phyloP scores from a whole-genome alignment of 2,888 invertebrate species.

The Acleris cristana region DNA sequence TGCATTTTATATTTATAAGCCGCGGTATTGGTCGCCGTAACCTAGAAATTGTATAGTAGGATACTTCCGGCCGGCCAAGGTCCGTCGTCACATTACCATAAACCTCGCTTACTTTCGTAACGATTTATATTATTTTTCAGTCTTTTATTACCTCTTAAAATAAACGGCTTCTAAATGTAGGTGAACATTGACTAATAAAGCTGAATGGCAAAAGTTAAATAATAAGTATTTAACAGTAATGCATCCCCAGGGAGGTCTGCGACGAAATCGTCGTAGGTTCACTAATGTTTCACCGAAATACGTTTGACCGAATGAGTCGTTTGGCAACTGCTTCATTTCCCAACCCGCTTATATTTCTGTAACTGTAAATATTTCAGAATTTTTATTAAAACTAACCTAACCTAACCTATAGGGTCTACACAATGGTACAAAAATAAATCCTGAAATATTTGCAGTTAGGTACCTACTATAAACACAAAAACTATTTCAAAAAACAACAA shows the following conservation, averaged over 20 bases:
- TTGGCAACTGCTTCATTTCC: no score
- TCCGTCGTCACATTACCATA: conserved; percentile 40
- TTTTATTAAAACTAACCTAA: no score
- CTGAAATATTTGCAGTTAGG: no score
- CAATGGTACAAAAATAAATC: no score
- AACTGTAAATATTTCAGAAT: no score
- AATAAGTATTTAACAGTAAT: background rate
- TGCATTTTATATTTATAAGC: background rate
- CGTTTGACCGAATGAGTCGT: no score
- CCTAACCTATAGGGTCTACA: no score
- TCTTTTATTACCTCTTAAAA: conserved; percentile 30
- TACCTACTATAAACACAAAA: no score
- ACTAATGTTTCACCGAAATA: no score
- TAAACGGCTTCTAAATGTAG: conserved; percentile 22
- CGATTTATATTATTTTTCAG: conserved; percentile 23
- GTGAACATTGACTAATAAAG: conserved; percentile 14
- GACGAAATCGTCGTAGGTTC: no score
- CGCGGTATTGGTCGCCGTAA: conserved; percentile 2
- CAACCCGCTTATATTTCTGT: no score
- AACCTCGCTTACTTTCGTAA: conserved; percentile 30
- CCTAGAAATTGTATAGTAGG: conserved; percentile 26
- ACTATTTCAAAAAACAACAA: no score
- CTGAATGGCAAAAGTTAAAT: conserved; percentile 10
- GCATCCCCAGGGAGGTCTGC: background rate
- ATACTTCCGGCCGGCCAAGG: conserved; percentile 63